Base-by-base conservation (phyloP, 2,797 vertebrate species). In the Lerista edwardsae region DNA sequence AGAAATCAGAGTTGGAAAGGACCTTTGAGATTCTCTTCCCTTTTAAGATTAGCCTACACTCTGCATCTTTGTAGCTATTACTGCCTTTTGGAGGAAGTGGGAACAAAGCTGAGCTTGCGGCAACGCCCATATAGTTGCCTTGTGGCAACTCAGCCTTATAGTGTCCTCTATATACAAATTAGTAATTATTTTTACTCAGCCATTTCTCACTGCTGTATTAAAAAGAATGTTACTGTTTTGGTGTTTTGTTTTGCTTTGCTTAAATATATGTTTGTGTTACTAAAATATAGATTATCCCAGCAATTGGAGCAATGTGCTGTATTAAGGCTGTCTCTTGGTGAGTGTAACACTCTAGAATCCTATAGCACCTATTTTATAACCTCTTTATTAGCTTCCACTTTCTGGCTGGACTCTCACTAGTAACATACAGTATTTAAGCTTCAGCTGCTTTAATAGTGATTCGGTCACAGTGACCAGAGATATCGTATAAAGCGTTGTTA, bases 11-110 rank as follows among this genome's bases (percentile, higher is more conserved):
- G 15, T 10, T 19, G 51, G 15, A 55, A 55, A 15, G 15, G 51
- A 17, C 51, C 14, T 2, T 15, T 4, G 15, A 55, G 51, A 17
- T 55, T 55, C 51, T 55, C 51, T 10, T 55, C 51, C 39, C 76
- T 44, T 75, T 51, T 68, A 12, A 62, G 17, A 39, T 69, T 62
- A 86, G 29, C 19, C 23, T 23, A 23, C 36, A 51, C 9, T 47
- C 64, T 75, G 41, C 6, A 55, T 39, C 79, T 69, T 77, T 61
- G 2, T 4, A 51, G n/a, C 57, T 77, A 77, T 77, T 76, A 36
- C 55, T 76, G 74, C 41, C 19, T 51, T 76, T 69, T 17, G n/a
- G 64, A 86, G 79, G 79, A 86, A 76, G 55, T 76, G 36, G 73
- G 34, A 81, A 81, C 76, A 71, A 81, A 86, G 67, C 36, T 65